These are phyloP conservation scores for Dallia pectoralis DNA, from an alignment of 2,797 vertebrate species.

Conservation along the genomic window DNA sequence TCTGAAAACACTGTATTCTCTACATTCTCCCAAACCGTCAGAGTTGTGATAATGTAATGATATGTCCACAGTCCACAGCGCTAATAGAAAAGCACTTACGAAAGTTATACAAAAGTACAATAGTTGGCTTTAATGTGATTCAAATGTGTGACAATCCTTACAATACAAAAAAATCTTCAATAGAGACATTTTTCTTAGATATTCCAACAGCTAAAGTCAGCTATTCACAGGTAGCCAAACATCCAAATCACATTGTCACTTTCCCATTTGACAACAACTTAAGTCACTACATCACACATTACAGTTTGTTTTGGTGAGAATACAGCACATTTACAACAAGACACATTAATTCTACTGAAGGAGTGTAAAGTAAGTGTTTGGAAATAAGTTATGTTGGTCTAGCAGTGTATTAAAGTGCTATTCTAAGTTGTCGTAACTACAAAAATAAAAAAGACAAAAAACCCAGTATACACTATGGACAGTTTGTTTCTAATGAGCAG, in stretches of 20 bases:
- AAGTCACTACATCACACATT: conserved; percentile 45
- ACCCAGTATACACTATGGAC: conserved; percentile 78
- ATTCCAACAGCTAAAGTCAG: conserved; percentile 35
- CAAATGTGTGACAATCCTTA: conserved; percentile 67
- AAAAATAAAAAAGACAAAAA: conserved; percentile 77
- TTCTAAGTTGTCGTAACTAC: conserved; percentile 88
- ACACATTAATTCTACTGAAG: conserved; percentile 78
- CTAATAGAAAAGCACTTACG: conserved; percentile 11
- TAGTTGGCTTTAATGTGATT: conserved; percentile 21
- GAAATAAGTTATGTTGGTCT: conserved; percentile 86
- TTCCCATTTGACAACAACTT: not conserved
- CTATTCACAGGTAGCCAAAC: conserved; percentile 18
- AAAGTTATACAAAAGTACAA: conserved; percentile 7
- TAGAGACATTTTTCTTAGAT: conserved; percentile 28
- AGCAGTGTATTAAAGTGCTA: conserved; percentile 95
- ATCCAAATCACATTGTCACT: no score
- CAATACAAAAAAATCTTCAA: conserved; percentile 23
- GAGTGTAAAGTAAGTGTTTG: conserved; percentile 92
- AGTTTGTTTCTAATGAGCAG: conserved; percentile 94
- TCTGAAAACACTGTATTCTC: conserved; percentile 85
- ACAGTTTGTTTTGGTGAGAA: conserved; percentile 83
- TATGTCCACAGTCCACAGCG: conserved; percentile 5
- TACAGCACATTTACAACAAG: conserved; percentile 71
- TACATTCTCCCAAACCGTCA: conserved; percentile 60
- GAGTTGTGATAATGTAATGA: conserved; percentile 34